Conservation (phyloP, 1,140 invertebrate genomes). For the Ylistrum balloti region DNA sequence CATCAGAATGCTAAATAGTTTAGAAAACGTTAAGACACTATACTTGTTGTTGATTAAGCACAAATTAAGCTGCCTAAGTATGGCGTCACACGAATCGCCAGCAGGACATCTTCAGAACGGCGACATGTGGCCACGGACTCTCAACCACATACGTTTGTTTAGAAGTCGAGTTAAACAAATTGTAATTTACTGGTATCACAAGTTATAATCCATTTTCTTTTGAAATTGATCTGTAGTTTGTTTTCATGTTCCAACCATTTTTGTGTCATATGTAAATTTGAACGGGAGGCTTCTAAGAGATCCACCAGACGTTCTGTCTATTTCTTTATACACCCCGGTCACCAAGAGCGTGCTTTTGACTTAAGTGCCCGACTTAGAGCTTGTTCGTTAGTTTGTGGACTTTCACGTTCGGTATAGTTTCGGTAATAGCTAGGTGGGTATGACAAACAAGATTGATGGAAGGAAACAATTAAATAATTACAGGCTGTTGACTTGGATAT, state of each 20-base stretch:
- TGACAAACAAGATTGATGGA: constrained; percentile 21
- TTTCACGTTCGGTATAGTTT: neutral
- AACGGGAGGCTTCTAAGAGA: constrained; percentile 31
- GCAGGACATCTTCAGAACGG: constrained; percentile 12
- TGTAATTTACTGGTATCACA: constrained; percentile 34
- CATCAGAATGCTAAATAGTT: neutral
- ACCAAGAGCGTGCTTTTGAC: constrained; percentile 37
- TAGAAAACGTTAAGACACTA: neutral
- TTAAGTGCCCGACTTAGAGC: constrained; percentile 14
- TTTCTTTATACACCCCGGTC: constrained; percentile 6
- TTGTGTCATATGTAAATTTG: constrained; percentile 40
- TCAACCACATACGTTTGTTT: constrained; percentile 19
- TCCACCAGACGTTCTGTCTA: constrained; percentile 30
- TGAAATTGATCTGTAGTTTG: constrained; percentile 39
- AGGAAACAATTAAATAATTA: constrained; percentile 40
- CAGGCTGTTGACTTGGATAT: constrained; percentile 11
- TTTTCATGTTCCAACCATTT: constrained; percentile 39
- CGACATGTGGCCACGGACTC: constrained; percentile 19
- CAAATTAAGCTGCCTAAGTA: neutral
- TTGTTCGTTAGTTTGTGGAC: constrained; percentile 32
- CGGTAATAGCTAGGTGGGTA: constrained; percentile 31
- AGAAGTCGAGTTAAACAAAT: constrained; percentile 39
- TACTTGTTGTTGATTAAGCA: neutral
- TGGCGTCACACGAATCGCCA: neutral
- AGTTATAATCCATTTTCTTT: constrained; percentile 40